These are phyloP conservation scores for Brachylomia viminalis DNA, from an alignment of 2,888 invertebrate species.

Conservation along the genomic window DNA sequence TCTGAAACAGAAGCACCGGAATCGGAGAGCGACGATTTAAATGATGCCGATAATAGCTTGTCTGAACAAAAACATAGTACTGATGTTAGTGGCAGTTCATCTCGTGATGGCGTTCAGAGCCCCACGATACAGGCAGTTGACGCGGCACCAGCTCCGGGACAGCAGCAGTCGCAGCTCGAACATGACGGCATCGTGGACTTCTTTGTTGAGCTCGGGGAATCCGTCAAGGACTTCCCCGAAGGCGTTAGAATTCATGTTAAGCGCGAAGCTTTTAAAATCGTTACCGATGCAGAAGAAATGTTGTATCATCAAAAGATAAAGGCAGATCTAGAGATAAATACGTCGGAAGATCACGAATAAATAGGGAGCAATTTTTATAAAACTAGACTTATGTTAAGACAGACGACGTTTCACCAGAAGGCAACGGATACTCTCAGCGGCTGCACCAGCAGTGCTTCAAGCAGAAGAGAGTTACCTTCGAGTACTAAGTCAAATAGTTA, in stretches of 20 bases:
- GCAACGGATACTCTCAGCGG: not conserved
- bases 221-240: constrained; percentile 32
- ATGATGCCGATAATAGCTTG: not conserved
- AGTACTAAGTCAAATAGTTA: not conserved
- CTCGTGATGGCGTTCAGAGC: not conserved
- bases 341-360: not conserved
- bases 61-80: not conserved
- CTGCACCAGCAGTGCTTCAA: not conserved
- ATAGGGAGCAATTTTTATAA: not conserved
- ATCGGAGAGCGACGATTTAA: not conserved
- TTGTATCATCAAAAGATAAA: constrained; percentile 11
- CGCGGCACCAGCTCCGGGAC: not conserved
- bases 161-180: not conserved
- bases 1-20: not conserved
- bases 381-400: not conserved
- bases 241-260: constrained; percentile 27
- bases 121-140: not conserved
- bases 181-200: constrained; percentile 17
- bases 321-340: not conserved
- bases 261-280: constrained; percentile 35
- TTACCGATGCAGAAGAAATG: constrained; percentile 34
- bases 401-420: not conserved
- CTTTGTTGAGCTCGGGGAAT: constrained; percentile 24
- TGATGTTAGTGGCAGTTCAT: not conserved
- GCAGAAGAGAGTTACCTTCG: not conserved